Evolutionary conservation across 1,140 invertebrate genomes (phyloP).

Genomic region (Pseudobourletiella spinata): DNA sequence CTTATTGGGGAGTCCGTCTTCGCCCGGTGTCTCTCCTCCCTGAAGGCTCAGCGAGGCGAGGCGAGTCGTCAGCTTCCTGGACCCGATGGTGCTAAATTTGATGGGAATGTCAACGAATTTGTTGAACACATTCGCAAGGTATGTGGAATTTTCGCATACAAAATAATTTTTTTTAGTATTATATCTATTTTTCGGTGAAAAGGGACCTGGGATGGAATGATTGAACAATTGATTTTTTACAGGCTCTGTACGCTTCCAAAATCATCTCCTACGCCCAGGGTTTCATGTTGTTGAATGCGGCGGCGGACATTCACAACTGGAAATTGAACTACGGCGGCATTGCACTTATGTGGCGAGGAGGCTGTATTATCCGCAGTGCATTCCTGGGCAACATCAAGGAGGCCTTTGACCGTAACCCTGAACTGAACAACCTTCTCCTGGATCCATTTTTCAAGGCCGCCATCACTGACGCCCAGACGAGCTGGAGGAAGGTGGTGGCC

Average conservation of each 20-base stretch:
- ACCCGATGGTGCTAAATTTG: slow-evolving; percentile 48
- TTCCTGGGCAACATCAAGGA: slow-evolving; percentile 96
- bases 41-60: slow-evolving; percentile 69
- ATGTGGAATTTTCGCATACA: slow-evolving; percentile 13
- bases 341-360: slow-evolving; percentile 98
- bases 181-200: too few species aligned
- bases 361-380: slow-evolving; percentile 94
- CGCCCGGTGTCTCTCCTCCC: slow-evolving; percentile 82
- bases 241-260: slow-evolving; percentile 95
- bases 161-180: too few species aligned
- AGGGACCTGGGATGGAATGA: too few species aligned
- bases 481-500: slow-evolving; percentile 56
- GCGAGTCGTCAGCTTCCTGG: slow-evolving; percentile 72
- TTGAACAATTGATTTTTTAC: too few species aligned
- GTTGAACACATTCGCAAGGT: slow-evolving; percentile 61
- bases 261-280: slow-evolving; percentile 99
- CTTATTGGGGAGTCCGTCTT: slow-evolving; percentile 98
- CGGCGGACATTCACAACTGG: slow-evolving; percentile 84
- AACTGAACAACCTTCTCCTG: slow-evolving; percentile 80
- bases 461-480: slow-evolving; percentile 65
- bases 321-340: slow-evolving; percentile 96
- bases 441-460: slow-evolving; percentile 90
- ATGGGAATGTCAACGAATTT: slow-evolving; percentile 70
- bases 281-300: slow-evolving; percentile 95
- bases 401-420: slow-evolving; percentile 87